Conservation (phyloP, 2,888 invertebrate species). For the Ochropleura plecta region DNA sequence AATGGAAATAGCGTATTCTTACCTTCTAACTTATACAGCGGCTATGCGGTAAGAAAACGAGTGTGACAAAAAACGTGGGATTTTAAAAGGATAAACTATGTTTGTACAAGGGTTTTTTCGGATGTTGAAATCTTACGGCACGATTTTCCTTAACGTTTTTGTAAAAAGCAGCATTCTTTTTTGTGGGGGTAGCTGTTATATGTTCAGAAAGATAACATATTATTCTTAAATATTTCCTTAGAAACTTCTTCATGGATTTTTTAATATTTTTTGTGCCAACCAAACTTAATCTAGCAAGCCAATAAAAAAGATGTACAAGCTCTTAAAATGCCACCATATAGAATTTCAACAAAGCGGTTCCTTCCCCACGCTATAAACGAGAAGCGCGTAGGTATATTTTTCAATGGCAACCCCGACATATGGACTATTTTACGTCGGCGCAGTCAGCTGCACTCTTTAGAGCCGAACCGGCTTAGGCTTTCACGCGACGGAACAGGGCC, state of each 20-base stretch:
- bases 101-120: constrained; percentile 15
- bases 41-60: constrained; percentile 43
- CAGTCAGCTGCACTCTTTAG: constrained; percentile 71
- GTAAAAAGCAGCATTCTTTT: neutral
- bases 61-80: constrained; percentile 23
- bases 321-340: constrained; percentile 46
- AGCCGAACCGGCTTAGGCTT: constrained; percentile 80
- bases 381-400: constrained; percentile 73
- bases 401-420: constrained; percentile 72
- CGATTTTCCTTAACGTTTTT: constrained; percentile 23
- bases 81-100: constrained; percentile 33
- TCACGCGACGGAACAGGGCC: constrained; percentile 79
- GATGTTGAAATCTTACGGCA: neutral
- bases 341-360: constrained; percentile 55
- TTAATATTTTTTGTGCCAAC: neutral
- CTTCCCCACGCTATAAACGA: constrained; percentile 67
- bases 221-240: neutral
- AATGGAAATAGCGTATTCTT: constrained; percentile 53
- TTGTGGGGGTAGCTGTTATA: neutral
- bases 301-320: constrained; percentile 29
- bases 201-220: neutral
- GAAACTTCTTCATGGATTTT: neutral
- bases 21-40: constrained; percentile 38
- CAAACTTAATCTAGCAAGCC: constrained; percentile 12
- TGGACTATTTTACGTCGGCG: constrained; percentile 72